These are phyloP conservation scores for Drosophila punjabiensis DNA, from an alignment of 1,140 invertebrate genomes.

Conservation along the genomic window DNA sequence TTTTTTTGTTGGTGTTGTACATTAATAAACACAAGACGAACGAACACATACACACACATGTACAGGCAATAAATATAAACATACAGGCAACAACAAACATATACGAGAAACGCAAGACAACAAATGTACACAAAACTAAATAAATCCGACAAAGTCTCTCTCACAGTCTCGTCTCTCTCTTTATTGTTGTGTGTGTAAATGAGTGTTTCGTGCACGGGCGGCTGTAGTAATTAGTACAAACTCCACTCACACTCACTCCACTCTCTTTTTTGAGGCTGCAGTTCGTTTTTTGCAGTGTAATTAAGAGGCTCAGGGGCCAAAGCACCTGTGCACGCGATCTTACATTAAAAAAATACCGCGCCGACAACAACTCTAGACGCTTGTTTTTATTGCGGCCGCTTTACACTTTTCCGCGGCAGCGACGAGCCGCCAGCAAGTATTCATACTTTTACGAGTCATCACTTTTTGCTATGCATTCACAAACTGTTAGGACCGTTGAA, in stretches of 20 bases:
- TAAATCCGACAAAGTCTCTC: conserved; percentile 45
- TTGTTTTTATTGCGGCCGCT: conserved; percentile 59
- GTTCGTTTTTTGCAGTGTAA: conserved; percentile 38
- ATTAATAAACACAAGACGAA: conserved; percentile 65
- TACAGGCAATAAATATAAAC: conserved; percentile 64
- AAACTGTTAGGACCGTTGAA: not conserved
- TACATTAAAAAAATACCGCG: conserved; percentile 27
- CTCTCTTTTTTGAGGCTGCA: conserved; percentile 34
- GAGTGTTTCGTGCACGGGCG: conserved; percentile 67
- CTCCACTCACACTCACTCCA: conserved; percentile 66
- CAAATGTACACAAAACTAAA: conserved; percentile 66
- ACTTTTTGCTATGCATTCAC: conserved; percentile 15
- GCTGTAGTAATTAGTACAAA: conserved; percentile 67
- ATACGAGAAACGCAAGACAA: conserved; percentile 63
- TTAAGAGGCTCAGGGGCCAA: conserved; percentile 28
- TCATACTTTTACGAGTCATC: conserved; percentile 20
- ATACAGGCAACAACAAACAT: conserved; percentile 62
- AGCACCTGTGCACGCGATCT: conserved; percentile 67
- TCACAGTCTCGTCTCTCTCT: conserved; percentile 42
- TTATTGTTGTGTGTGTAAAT: conserved; percentile 62
- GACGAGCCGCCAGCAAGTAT: conserved; percentile 14
- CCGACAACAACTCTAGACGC: conserved; percentile 13
- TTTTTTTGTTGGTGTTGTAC: conserved; percentile 35
- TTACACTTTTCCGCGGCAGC: conserved; percentile 47
- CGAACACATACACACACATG: conserved; percentile 49